Evolutionary conservation across 1,140 invertebrate genomes (phyloP).

Genomic region (Tetramorium parvispinum): DNA sequence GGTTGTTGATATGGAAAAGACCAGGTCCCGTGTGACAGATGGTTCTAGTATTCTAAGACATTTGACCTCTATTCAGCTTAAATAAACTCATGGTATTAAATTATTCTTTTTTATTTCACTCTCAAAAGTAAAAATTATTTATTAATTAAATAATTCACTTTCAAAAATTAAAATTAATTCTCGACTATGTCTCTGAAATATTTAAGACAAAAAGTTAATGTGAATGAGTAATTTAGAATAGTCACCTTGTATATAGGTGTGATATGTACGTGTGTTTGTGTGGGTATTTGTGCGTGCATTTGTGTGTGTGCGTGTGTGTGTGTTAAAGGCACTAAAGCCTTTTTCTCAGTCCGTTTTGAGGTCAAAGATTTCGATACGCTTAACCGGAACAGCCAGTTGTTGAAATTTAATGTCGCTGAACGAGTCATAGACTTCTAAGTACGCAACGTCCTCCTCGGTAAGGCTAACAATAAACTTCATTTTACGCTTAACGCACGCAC

Average conservation of each 20-base stretch:
- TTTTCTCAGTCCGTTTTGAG: neutral
- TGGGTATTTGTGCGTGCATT: neutral
- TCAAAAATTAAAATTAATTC: neutral
- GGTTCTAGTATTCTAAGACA: neutral
- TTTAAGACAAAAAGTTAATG: neutral
- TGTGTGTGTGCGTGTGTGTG: neutral
- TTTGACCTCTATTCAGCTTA: neutral
- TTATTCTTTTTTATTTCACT: neutral
- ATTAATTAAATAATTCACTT: neutral
- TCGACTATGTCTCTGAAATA: neutral
- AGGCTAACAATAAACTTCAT: slow-evolving; percentile 42
- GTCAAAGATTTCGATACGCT: neutral
- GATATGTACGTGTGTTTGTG: neutral
- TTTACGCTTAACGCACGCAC: slow-evolving; percentile 42
- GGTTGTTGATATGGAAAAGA: slow-evolving; percentile 5
- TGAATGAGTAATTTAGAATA: neutral
- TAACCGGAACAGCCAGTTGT: slow-evolving; percentile 78
- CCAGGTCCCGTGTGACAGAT: neutral
- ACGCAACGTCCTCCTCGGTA: slow-evolving; percentile 8
- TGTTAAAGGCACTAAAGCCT: neutral
- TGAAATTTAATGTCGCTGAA: slow-evolving; percentile 77
- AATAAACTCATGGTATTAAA: neutral
- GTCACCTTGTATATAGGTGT: neutral
- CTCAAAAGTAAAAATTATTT: neutral
- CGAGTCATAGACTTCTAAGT: neutral